Base-by-base conservation (phyloP, 2,888 invertebrate genomes). In the Sarcophaga caerulescens region DNA sequence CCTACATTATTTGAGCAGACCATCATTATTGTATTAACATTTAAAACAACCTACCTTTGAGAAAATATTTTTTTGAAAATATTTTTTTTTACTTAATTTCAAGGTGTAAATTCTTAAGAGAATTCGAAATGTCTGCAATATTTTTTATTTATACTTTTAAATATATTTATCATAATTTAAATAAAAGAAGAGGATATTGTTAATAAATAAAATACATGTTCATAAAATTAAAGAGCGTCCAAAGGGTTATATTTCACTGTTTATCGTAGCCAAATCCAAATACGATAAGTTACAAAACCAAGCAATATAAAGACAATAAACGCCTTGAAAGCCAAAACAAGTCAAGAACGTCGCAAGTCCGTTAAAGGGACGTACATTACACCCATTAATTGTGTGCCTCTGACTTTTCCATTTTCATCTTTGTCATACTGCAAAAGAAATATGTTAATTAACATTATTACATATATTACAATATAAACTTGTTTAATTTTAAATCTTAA, bases 291-390 rank as follows among this genome's bases (percentile, higher is more conserved):
- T 45, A 91, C 71, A 84, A 91, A 83, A n/a, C 89, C 87, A 47
- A 90, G 68, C 35, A 92, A 83, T 62, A 90, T 62, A 68, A 89
- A 59, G 19, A 89, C 85, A 77, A 91, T 63, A 62, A 89, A 5
- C 44, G 87, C 78, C 87, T 89, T 90, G 11, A 89, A 86, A n/a
- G 88, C 77, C 45, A 87, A 69, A 62, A 89, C 83, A 87, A 92
- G 90, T 93, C 93, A 93, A 77, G 93, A 90, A 0, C 89, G 88
- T 84, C 89, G 94, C 92, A 96, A 95, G 93, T 98, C 98, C 0
- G 99, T 99, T 68, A 99, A 94, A 0, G 99, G 99, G 57, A 99
- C 99, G 92, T 98, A 99, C 89, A 98, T 97, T 14, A 99, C 99
- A 63, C 98, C 97, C 97, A 99, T 98, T 12, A 99, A 94, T 63